Evolutionary conservation across 2,113 vertebrate species (phyloP).

Genomic region (Hystrix brachyura): DNA sequence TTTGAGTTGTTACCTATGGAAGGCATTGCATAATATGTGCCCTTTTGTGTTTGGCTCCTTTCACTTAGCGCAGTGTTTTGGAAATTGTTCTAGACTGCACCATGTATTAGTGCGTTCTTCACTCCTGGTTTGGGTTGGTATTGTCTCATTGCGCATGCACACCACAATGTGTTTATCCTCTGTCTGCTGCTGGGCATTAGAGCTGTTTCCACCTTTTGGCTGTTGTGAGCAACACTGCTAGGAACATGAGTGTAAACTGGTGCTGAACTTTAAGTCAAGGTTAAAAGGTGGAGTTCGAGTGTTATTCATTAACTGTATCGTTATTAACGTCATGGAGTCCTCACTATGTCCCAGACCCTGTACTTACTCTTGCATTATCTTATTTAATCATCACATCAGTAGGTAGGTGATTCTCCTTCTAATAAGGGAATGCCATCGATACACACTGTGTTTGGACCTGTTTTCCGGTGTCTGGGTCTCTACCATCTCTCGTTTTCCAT

Average conservation of each 20-base stretch:
- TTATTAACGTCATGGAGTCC: not conserved
- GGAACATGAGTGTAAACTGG: not conserved
- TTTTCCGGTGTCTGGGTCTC: not conserved
- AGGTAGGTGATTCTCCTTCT: not conserved
- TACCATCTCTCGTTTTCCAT: accelerated
- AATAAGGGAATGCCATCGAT: not conserved
- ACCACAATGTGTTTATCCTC: not conserved
- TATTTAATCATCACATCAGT: not conserved
- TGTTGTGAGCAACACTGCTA: not conserved
- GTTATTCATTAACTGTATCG: not conserved
- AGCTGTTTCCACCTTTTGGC: not conserved
- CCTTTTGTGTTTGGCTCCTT: not conserved
- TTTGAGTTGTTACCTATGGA: not conserved
- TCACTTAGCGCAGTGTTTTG: not conserved
- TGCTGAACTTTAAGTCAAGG: not conserved
- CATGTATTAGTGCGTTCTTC: accelerated
- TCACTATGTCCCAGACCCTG: not conserved
- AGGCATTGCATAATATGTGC: accelerated
- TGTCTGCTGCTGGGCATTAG: not conserved
- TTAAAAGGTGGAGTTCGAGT: not conserved
- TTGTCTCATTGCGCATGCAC: accelerated
- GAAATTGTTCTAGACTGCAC: accelerated
- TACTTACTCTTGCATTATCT: not conserved
- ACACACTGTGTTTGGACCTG: not conserved
- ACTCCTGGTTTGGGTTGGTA: not conserved